Evolutionary conservation across 2,113 vertebrate species (phyloP).

Genomic region (Silurus glanis): DNA sequence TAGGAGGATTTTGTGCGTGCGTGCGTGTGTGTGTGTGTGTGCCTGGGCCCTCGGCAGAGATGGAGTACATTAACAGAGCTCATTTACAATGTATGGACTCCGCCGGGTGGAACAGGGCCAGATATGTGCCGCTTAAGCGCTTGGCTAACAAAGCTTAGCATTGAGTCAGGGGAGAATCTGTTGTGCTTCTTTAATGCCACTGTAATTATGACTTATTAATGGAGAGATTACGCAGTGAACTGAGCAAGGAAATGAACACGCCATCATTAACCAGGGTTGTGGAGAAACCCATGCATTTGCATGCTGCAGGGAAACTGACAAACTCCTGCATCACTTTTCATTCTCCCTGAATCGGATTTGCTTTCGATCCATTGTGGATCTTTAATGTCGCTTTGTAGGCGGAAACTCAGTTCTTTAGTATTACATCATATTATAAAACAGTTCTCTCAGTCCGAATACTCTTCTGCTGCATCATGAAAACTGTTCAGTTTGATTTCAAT

Average conservation of each 20-base stretch:
- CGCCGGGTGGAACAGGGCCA: slow-evolving; percentile 65
- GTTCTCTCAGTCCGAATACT: not conserved
- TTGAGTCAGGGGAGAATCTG: slow-evolving; percentile 55
- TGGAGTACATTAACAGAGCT: slow-evolving; percentile 66
- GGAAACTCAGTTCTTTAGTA: too few relatives aligned
- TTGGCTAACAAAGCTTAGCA: slow-evolving; percentile 67
- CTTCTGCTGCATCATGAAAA: slow-evolving; percentile 12
- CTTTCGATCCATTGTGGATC: not conserved
- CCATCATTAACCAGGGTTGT: slow-evolving; percentile 32
- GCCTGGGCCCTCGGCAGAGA: slow-evolving; percentile 38
- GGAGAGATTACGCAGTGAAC: slow-evolving; percentile 56
- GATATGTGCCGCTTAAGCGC: slow-evolving; percentile 68
- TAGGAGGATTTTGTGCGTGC: slow-evolving; percentile 33
- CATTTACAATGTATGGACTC: slow-evolving; percentile 73
- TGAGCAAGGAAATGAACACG: slow-evolving; percentile 56
- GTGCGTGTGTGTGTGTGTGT: not conserved
- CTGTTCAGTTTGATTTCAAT: too few relatives aligned
- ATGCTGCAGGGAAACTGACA: not conserved
- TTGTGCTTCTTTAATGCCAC: slow-evolving; percentile 53
- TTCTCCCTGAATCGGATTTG: not conserved
- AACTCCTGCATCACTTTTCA: not conserved
- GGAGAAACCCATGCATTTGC: slow-evolving; percentile 34
- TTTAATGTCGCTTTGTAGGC: not conserved
- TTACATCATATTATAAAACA: not conserved
- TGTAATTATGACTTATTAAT: slow-evolving; percentile 64